Evolutionary conservation across 2,797 vertebrate genomes (phyloP), one percentile per base, ranked within the genome.

Genomic region (Bradypus variegatus): DNA sequence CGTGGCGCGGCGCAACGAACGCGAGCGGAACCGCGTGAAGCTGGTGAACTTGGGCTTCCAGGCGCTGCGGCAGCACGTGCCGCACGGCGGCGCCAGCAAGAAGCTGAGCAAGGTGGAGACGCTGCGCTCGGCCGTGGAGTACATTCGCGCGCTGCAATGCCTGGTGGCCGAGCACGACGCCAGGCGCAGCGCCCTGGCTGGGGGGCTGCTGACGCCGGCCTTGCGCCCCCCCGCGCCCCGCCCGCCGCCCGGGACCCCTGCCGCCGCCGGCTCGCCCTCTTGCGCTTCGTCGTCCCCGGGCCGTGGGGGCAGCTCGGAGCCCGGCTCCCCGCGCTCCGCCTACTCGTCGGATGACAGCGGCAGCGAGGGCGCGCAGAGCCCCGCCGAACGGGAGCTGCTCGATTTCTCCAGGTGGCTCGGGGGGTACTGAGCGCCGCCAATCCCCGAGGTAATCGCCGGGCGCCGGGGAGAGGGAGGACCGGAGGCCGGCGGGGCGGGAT

Each of bases 101-200:
- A 99, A 99, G 97, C 98, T 99, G 98, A 99, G 99, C 97, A 99
- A 99, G 86, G 99, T 99, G 97, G 99, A 99, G 97, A 99, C 99
- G 0, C 98, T 99, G 88, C 97, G 99, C 95, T 99, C 99, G 0
- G 99, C 99, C 16, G 99, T 99, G 95, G 98, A 99, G 97, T 99
- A 99, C 97, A 99, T 99, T 96, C 97, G 98, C 62, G 99, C 99
- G 50, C 93, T 99, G 94, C 99, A 99, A 97, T 97, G 98, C 55
- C 98, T 99, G 29, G 97, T 99, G 70, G 98, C 98, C 94, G 98
- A 99, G 93, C 98, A 99, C 86, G 98, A 99, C 94, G 98, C 98
- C 0, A 98, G 98, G 91, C 98, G 98, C 10, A 97, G 98, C 4
- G 98, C 98, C 3, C 98, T 99, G 96, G 98, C 98, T 36, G 98